Evolutionary conservation across 37 sponge, comb jelly and placozoan species (phyloP), one percentile per base, ranked within the genome.

Genomic region (Sycon ciliatum): DNA sequence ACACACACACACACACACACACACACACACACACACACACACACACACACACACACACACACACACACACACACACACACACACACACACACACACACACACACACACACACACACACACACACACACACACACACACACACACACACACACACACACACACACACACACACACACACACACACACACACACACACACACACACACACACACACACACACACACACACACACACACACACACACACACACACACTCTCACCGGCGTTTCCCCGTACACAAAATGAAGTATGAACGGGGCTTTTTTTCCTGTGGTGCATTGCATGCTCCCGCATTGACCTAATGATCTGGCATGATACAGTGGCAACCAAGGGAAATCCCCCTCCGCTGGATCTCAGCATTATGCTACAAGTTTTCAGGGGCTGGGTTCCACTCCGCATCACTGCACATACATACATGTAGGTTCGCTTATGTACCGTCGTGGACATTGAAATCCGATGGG

Each of bases 111-210:
- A 28, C 33, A 72, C 35, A 72, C 55, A 75, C 76, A 75, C 53
- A 75, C 76, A 75, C 53, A 75, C 76, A 75, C 53, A 75, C 76
- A 64, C 30, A 64, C 66, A 75, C 42, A 75, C 76, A 64, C 42
- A 75, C 76, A 75, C 42, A 63, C 76, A 75, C 42, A 63, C 65
- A 75, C 28, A 63, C 65, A 75, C 42, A 63, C 65, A 75, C 42
- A 63, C 65, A 75, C 42, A 63, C 65, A 75, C 42, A 75, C 65
- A 75, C 42, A 75, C 76, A 74, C 39, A 61, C 75, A 61, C 63
- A 74, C 75, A 74, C 36, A 63, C 75, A 42, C 49, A 42, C 49
- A 42, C 49, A 39, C 35, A 53, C 27, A 73, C 34, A 62, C 23
- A 28, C 56, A 76, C 34, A 76, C 33, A 42, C 49, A 42, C 49